A percentile compares a stretch with the other conserved stretches of the same genome.
These are phyloP conservation scores for Anastatus disparis DNA, from an alignment of 1,140 invertebrate genomes.

Conservation along the genomic window DNA sequence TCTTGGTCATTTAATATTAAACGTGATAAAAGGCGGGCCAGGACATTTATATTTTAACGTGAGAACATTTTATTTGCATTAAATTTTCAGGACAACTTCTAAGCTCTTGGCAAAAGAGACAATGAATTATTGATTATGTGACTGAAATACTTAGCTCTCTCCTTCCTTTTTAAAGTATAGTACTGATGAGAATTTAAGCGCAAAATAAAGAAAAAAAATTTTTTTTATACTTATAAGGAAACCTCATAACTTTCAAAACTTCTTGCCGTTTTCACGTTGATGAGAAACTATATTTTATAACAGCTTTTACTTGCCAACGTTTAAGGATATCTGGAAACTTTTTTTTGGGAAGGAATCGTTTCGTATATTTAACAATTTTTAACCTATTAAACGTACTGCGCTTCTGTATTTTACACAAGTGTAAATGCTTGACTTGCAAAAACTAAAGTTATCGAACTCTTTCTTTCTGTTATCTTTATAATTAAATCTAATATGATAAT, in stretches of 20 bases:
- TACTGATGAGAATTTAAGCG: neutral
- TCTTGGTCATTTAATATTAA: neutral
- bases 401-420: too few relatives aligned
- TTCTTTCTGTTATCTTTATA: too few relatives aligned
- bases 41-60: neutral
- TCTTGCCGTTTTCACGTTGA: constrained; percentile 14
- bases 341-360: neutral
- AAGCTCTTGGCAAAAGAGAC: too few relatives aligned
- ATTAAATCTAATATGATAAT: too few relatives aligned
- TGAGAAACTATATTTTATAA: constrained; percentile 11
- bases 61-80: neutral
- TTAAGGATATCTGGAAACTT: constrained; percentile 16
- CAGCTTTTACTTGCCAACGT: neutral
- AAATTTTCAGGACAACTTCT: neutral
- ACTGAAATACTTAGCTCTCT: constrained; percentile 3
- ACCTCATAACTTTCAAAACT: constrained; percentile 20
- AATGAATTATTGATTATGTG: constrained; percentile 2
- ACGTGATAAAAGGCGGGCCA: too few relatives aligned
- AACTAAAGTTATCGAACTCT: too few relatives aligned
- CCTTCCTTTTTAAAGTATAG: neutral
- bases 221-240: neutral
- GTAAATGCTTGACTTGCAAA: too few relatives aligned
- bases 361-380: too few relatives aligned
- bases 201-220: too few relatives aligned
- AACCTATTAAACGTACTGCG: too few relatives aligned